Percentiles rank a stretch among this genome's conserved stretches.
Evolutionary conservation across 2,797 vertebrate genomes (phyloP).

Genomic region (Austrolebias charrua): DNA sequence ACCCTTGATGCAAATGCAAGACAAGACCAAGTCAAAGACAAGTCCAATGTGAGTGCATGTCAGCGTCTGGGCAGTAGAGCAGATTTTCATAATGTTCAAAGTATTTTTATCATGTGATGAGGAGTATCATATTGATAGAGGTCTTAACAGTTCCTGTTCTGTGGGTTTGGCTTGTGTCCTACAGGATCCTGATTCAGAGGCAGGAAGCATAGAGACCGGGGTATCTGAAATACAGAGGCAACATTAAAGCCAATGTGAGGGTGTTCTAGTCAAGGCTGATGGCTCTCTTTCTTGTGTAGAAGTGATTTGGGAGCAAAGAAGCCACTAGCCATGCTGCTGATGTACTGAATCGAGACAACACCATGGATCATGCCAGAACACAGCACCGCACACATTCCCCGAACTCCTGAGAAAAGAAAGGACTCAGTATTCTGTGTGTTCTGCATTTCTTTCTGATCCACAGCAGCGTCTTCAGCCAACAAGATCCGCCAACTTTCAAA

Average conservation of each 20-base stretch:
- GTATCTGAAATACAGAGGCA: constrained; percentile 36
- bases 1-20: constrained; percentile 55
- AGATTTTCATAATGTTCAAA: background rate
- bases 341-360: constrained; percentile 19
- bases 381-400: constrained; percentile 7
- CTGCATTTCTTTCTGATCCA: background rate
- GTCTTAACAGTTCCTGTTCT: constrained; percentile 11
- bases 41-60: constrained; percentile 53
- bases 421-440: background rate
- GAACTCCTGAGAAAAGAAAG: constrained; percentile 2
- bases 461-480: constrained; percentile 12
- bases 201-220: constrained; percentile 43
- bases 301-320: constrained; percentile 50
- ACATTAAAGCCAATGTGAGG: background rate
- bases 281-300: constrained; percentile 36
- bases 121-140: background rate
- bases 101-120: constrained; percentile 1
- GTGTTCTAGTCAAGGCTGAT: background rate
- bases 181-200: constrained; percentile 63
- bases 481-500: background rate
- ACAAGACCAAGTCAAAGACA: constrained; percentile 36
- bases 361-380: constrained; percentile 22
- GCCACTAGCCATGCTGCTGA: constrained; percentile 9
- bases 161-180: constrained; percentile 27
- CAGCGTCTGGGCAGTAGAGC: constrained; percentile 18